Percentiles rank a stretch among this genome's conserved stretches.
Conservation (phyloP, 2,888 invertebrate species). For the Phyllotreta striolata region DNA sequence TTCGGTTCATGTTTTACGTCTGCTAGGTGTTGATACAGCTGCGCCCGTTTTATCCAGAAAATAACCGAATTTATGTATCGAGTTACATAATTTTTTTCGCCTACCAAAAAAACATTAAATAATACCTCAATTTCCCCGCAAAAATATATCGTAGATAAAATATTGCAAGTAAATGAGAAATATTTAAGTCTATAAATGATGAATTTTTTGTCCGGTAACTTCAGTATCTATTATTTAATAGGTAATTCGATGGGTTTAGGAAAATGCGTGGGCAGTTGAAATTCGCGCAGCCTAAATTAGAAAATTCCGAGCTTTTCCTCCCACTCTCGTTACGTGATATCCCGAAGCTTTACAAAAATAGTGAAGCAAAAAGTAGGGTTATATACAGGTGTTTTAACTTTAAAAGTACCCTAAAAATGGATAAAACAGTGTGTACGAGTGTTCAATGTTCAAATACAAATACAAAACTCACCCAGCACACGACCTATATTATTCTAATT, state of each 20-base stretch:
- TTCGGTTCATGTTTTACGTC: conserved; percentile 6
- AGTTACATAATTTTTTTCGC: not conserved
- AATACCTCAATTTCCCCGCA: too few relatives aligned
- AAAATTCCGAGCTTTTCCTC: conserved; percentile 6
- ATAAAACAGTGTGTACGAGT: not conserved
- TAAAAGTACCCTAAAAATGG: conserved; percentile 22
- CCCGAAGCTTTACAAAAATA: conserved; percentile 21
- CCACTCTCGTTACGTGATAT: conserved; percentile 27
- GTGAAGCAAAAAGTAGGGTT: conserved; percentile 24
- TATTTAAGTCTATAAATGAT: too few relatives aligned
- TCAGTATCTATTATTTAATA: conserved; percentile 5
- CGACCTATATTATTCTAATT: conserved; percentile 2
- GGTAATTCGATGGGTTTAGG: not conserved
- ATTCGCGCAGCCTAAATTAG: conserved; percentile 7
- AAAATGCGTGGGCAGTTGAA: not conserved
- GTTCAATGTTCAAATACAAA: not conserved
- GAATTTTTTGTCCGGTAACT: not conserved
- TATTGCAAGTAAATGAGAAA: too few relatives aligned
- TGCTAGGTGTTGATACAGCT: conserved; percentile 15
- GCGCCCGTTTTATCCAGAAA: conserved; percentile 3
- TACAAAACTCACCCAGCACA: conserved; percentile 12
- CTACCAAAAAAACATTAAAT: too few relatives aligned
- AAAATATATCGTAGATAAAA: too few relatives aligned
- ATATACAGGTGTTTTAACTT: conserved; percentile 24
- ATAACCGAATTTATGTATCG: conserved; percentile 2